Base-by-base conservation (phyloP, 2,113 vertebrate species). In the Orientallactaga bullata region DNA sequence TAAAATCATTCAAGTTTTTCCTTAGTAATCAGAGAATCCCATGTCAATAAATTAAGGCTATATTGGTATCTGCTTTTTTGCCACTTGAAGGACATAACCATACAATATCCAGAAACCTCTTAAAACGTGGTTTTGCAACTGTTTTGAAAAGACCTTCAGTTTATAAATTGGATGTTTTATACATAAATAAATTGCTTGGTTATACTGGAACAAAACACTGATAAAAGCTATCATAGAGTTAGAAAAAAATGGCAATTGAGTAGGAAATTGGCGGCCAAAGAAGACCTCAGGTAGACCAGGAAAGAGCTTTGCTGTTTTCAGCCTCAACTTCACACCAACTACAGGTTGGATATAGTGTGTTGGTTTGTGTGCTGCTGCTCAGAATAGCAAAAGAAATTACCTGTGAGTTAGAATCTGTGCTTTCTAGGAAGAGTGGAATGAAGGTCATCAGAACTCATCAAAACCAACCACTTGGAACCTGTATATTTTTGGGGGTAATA, bases 111-210 rank as follows among this genome's bases (percentile, higher is more conserved):
- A 77, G 68, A 13, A 82, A 94, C 0, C 61, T 71, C 11, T 15
- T 74, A 63, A 77, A 10, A 63, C 42, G 95, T n/a, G 15, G 16
- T 85, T 96, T 94, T 60, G 73, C 32, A 93, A 86, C 63, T 69
- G 15, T 1, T 61, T 88, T 73, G 10, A 28, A 85, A 66, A 80
- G 2, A 78, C 28, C 71, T 83, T 86, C 18, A 72, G 28, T 66
- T 84, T 86, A 89, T 2, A 68, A 76, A 80, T 32, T 42, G 42
- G 8, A 21, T 73, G 1, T 20, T 78, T 65, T 74, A 71, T 73
- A n/a, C 37, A 76, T 42, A 84, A 28, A 18, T 60, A 85, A 5
- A 81, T 8, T 77, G 4, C 15, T 47, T 60, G 58, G 21, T 28
- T 73, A 72, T 11, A 1, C 10, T 84, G 26, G 28, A 78, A 72